Evolutionary conservation across 2,113 vertebrate genomes (phyloP), one percentile per base, ranked within the genome.

Genomic region (Paralichthys olivaceus): DNA sequence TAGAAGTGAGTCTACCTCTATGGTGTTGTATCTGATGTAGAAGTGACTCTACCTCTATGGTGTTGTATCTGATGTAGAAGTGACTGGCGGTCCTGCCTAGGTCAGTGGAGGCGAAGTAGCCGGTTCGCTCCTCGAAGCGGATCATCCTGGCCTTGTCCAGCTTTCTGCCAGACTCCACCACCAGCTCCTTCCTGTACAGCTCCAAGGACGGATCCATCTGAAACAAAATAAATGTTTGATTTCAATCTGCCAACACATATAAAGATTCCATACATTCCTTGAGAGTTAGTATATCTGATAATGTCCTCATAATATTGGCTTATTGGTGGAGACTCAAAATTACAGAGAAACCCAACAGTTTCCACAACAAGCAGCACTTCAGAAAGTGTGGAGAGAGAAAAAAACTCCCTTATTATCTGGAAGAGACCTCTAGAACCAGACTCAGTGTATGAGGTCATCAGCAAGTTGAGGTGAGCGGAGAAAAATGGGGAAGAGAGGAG

Each of bases 51-150:
- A 98, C 98, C 98, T 99, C 97, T 34, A 99, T 98, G 47, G 98
- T 99, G 89, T 95, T 99, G 89, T 99, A 98, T 87, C 94, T 97
- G 92, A 99, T 99, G 90, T 99, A 99, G 91, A 96, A 99, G 93
- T 99, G 98, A 83, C 97, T 99, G 80, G 98, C 95, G 0, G 97
- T 99, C 92, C 98, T 93, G 81, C 98, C 98, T 87, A 99, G 90
- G 89, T 99, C 98, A 1, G 98, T 99, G 34, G 97, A 98, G 57
- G 95, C 96, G 82, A 97, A 99, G 92, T 98, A 99, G 15, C 96
- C 97, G 5, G 98, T 99, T 71, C 98, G 93, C 72, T 99, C 98
- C 82, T 99, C 97, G 78, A 97, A 99, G 70, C 98, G 97, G 92
- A 99, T 98, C 97, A 99, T 99, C 25, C 94, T 93, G 47, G 97